Conservation (phyloP, 1,140 invertebrate species). For the Rhagoletis zephyria region DNA sequence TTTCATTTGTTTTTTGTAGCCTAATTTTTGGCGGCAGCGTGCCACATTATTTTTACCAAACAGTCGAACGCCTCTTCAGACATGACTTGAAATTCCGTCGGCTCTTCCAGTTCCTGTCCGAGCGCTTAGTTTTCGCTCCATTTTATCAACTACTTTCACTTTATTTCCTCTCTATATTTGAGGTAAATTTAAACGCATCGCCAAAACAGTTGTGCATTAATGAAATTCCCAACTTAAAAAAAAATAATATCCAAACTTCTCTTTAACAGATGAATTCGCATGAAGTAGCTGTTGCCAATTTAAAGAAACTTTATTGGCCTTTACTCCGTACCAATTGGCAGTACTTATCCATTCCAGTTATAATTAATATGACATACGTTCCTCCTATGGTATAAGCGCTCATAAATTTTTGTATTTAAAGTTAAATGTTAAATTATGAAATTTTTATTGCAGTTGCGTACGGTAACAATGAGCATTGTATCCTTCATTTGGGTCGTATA, state of each 20-base stretch:
- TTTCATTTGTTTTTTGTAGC: background rate
- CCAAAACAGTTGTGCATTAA: background rate
- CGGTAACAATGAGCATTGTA: constrained; percentile 79
- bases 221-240: background rate
- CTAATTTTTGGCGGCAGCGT: constrained; percentile 81
- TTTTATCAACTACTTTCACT: constrained; percentile 80
- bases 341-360: constrained; percentile 81
- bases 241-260: background rate
- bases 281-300: constrained; percentile 75
- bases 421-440: background rate
- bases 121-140: constrained; percentile 81
- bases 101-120: constrained; percentile 76
- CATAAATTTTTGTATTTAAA: background rate
- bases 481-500: constrained; percentile 82
- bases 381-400: constrained; percentile 79
- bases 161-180: constrained; percentile 80
- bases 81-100: constrained; percentile 66
- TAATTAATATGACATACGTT: constrained; percentile 81
- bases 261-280: constrained; percentile 78
- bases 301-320: constrained; percentile 77
- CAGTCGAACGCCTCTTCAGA: constrained; percentile 74
- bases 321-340: constrained; percentile 81
- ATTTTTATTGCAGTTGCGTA: constrained; percentile 76
- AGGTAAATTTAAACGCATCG: constrained; percentile 71
- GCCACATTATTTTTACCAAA: constrained; percentile 82